Evolutionary conservation across 1,140 invertebrate species (phyloP).

Genomic region (Drosophila nannoptera): DNA sequence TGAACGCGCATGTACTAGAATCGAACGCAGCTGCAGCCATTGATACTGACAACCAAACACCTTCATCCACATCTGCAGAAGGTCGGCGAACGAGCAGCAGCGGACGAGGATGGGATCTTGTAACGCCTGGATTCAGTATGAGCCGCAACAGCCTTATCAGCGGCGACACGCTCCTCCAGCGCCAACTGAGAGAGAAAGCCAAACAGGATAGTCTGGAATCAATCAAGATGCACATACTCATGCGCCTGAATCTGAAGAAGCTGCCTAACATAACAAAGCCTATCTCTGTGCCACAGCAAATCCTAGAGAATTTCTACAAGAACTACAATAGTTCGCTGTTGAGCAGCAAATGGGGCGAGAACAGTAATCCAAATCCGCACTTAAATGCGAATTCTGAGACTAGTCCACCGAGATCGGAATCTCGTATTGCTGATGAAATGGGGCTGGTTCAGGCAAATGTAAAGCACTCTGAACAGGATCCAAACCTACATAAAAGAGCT

Average conservation of each 20-base stretch:
- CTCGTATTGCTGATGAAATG: too few species aligned
- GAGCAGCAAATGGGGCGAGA: constrained; percentile 5
- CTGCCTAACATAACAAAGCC: constrained; percentile 71
- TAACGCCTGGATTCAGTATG: constrained; percentile 34
- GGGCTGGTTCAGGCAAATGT: too few species aligned
- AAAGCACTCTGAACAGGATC: too few species aligned
- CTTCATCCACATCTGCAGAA: not conserved
- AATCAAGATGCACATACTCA: constrained; percentile 71
- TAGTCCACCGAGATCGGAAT: not conserved
- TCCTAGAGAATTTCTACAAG: constrained; percentile 70
- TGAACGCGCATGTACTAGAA: too few species aligned
- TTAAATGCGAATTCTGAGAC: not conserved
- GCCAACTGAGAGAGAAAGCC: constrained; percentile 65
- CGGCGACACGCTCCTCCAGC: constrained; percentile 51
- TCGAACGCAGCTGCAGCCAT: not conserved
- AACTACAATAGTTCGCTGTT: constrained; percentile 44
- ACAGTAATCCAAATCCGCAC: not conserved
- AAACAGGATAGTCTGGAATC: constrained; percentile 71
- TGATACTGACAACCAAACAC: not conserved
- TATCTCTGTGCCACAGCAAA: constrained; percentile 59
- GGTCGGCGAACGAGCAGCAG: too few species aligned
- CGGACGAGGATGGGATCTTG: too few species aligned
- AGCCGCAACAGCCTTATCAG: constrained; percentile 51
- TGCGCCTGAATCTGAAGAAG: constrained; percentile 63
- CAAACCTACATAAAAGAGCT: not conserved